Base-by-base conservation (phyloP, 1,140 invertebrate species). In the Proales similis region DNA sequence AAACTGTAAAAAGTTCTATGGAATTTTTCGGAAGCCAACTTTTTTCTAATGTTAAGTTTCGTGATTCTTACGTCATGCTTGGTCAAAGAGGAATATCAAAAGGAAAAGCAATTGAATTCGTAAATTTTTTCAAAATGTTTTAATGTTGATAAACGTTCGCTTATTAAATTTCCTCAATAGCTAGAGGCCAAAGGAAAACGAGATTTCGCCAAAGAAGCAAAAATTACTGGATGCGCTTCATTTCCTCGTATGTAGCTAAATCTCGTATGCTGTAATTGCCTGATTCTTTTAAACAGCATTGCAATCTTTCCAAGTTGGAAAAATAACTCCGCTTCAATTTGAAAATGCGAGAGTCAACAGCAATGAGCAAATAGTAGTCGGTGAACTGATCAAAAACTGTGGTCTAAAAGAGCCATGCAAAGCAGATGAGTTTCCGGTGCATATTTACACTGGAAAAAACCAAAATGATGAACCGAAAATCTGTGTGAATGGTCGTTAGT, bases 41-140 rank as follows among this genome's bases (percentile, higher is more conserved):
- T 26, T 72, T 80, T 46, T 72, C 78, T 63, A 75, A 78, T 48
- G 66, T 81, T 12, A 72, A 71, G 26, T 81, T 78, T 65, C 68
- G 80, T 20, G 78, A 78, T 30, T 73, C 75, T 45, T 80, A 78
- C 72, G 77, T 79, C 62, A 75, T 81, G 70, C 73, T 81, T 46
- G 77, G 79, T n/a, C 79, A 81, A 60, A 77, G 75, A 68, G 78
- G 79, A 2, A 72, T 81, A 19, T 67, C 68, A 22, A 74, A 74
- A 4, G 80, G 79, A 63, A 75, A 78, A 26, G 77, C 79, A 12
- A 77, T 79, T 66, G 80, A 81, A 72, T 72, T 76, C 66, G 71
- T 80, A 63, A 72, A 70, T 53, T 30, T 32, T 5, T 17, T 26
- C 17, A 14, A 9, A 19, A 36, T 30, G 36, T 64, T 33, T 22